Evolutionary conservation across 2,888 invertebrate genomes (phyloP).

Genomic region (Furcula furcula): DNA sequence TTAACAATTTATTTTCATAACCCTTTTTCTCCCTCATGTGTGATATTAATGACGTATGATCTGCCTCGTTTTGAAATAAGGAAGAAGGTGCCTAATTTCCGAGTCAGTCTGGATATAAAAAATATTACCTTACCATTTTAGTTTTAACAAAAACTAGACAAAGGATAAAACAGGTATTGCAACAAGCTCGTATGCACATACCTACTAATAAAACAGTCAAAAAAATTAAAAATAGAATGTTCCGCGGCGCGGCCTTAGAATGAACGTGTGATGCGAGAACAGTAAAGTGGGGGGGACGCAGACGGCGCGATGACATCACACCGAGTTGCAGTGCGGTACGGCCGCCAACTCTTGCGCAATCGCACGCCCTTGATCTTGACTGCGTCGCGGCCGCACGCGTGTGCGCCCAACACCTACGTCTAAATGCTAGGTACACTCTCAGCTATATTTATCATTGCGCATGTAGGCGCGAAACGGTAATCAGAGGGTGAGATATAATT

Average conservation of each 20-base stretch:
- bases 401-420: slow-evolving; percentile 61
- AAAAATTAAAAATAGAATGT: slow-evolving; percentile 68
- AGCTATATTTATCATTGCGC: slow-evolving; percentile 73
- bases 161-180: no score
- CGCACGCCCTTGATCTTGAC: slow-evolving; percentile 81
- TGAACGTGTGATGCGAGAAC: slow-evolving; percentile 41
- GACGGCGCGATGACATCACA: slow-evolving; percentile 77
- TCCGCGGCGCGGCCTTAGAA: slow-evolving; percentile 67
- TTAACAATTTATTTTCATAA: no score
- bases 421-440: slow-evolving; percentile 53
- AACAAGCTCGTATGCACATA: no score
- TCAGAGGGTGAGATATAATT: slow-evolving; percentile 53
- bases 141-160: no score
- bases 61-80: no score
- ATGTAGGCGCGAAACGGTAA: slow-evolving; percentile 68
- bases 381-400: slow-evolving; percentile 77
- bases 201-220: slow-evolving; percentile 25
- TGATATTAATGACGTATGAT: no score
- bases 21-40: no score
- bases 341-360: slow-evolving; percentile 80
- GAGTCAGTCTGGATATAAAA: no score
- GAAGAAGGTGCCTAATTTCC: no score
- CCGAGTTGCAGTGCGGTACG: slow-evolving; percentile 69
- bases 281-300: slow-evolving; percentile 49
- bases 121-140: no score